These are phyloP conservation scores for Cephalopachus bancanus DNA, from an alignment of 2,797 vertebrate species.

Conservation along the genomic window DNA sequence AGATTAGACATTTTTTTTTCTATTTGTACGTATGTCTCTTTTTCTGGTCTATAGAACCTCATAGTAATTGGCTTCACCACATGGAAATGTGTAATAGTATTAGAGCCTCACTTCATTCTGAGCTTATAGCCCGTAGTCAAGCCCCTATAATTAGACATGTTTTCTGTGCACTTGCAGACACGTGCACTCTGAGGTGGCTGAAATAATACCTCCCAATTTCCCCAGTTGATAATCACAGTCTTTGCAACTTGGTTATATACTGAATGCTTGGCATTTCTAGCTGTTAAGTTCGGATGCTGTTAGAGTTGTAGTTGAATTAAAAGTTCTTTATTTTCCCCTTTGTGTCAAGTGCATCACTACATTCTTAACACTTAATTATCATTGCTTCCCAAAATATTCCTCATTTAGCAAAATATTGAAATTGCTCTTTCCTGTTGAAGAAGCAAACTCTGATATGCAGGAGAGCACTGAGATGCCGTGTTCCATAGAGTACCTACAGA, in stretches of 20 bases:
- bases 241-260: constrained; percentile 57
- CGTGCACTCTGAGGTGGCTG: constrained; percentile 65
- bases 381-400: constrained; percentile 79
- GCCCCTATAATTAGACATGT: constrained; percentile 70
- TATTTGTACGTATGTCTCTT: constrained; percentile 49
- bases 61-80: constrained; percentile 54
- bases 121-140: constrained; percentile 29
- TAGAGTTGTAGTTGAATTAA: constrained; percentile 81
- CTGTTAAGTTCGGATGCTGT: constrained; percentile 76
- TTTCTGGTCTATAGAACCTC: constrained; percentile 42
- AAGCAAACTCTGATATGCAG: constrained; percentile 25
- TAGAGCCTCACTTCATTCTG: constrained; percentile 47
- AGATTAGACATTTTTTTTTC: not conserved
- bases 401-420: constrained; percentile 81
- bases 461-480: not conserved
- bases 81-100: constrained; percentile 53
- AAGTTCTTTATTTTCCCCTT: constrained; percentile 82
- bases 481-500: not conserved
- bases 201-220: constrained; percentile 78
- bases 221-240: constrained; percentile 77
- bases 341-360: constrained; percentile 79
- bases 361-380: constrained; percentile 83
- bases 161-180: constrained; percentile 66
- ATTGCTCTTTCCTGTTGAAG: constrained; percentile 64
- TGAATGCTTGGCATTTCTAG: constrained; percentile 64